Evolutionary conservation across 2,113 vertebrate species (phyloP).

Genomic region (Chrysochloris asiatica): DNA sequence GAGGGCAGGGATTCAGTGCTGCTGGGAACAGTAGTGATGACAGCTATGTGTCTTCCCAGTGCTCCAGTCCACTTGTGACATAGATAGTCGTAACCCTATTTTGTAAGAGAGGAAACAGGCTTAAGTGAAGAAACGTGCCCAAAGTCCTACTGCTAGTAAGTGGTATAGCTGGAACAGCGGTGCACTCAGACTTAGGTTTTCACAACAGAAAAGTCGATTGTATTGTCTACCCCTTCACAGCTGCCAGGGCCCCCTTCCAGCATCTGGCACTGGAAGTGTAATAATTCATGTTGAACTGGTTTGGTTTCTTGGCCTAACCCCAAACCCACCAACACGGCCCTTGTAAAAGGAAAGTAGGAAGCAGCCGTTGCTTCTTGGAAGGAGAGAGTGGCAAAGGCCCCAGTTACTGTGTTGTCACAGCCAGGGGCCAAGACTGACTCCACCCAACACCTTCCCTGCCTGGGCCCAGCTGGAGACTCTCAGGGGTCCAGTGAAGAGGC

Average conservation of each 20-base stretch:
- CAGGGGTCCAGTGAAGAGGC: background rate
- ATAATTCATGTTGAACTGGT: background rate
- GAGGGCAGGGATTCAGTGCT: background rate
- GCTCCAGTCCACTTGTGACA: background rate
- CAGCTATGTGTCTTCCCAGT: background rate
- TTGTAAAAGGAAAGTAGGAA: conserved; percentile 1
- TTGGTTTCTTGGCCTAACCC: conserved; percentile 14
- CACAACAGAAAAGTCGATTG: background rate
- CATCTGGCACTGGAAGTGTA: background rate
- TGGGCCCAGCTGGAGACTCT: background rate
- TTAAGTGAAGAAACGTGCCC: background rate
- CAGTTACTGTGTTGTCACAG: fast-evolving
- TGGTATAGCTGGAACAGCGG: background rate
- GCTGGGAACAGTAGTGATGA: background rate
- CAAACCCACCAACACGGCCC: background rate
- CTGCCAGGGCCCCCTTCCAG: background rate
- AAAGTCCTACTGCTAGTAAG: background rate
- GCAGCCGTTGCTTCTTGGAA: background rate
- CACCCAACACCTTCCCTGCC: too few species aligned
- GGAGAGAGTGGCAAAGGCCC: background rate
- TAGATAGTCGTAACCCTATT: too few species aligned
- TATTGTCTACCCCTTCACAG: background rate
- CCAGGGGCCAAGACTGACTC: background rate
- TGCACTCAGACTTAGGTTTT: background rate
- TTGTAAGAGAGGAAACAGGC: background rate